A percentile compares a stretch with the other conserved stretches of the same genome.
phyloP scores from a whole-genome alignment of 2,113 vertebrate species.

The Columba livia region DNA sequence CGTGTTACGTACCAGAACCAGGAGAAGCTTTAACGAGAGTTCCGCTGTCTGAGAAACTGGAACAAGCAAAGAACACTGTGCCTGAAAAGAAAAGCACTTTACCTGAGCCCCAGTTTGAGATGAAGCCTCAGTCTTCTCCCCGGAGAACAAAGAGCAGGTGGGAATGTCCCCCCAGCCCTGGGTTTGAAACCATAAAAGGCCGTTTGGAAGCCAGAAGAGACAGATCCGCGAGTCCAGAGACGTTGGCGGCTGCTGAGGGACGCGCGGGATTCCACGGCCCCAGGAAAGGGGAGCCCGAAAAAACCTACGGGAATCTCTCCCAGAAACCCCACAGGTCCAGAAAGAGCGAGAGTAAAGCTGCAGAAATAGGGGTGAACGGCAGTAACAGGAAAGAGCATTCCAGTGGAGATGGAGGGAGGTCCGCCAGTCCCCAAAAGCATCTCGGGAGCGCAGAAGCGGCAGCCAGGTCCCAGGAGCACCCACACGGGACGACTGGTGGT shows the following conservation, averaged over 20 bases:
- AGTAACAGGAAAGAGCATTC: constrained; percentile 1
- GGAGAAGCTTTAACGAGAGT: constrained; percentile 73
- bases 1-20: constrained; percentile 68
- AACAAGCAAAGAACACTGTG: constrained; percentile 60
- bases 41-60: constrained; percentile 66
- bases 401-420: constrained; percentile 25
- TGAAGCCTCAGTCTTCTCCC: constrained; percentile 47
- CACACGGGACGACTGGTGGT: not conserved
- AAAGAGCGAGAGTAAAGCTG: constrained; percentile 49
- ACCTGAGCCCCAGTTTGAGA: constrained; percentile 52
- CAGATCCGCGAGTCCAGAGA: constrained; percentile 75
- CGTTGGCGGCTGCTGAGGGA: constrained; percentile 38
- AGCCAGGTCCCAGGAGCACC: not conserved
- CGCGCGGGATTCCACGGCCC: constrained; percentile 60
- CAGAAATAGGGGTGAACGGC: not conserved
- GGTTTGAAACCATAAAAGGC: constrained; percentile 37
- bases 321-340: constrained; percentile 52
- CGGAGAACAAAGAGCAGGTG: constrained; percentile 61
- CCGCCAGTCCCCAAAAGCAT: constrained; percentile 80
- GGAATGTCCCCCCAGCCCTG: constrained; percentile 56
- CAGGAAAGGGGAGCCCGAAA: constrained; percentile 65
- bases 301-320: constrained; percentile 4
- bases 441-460: constrained; percentile 39
- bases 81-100: constrained; percentile 75
- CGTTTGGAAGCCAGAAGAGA: constrained; percentile 54